Conservation (phyloP, 2,797 vertebrate genomes). For the Lepilemur septentrionalis region DNA sequence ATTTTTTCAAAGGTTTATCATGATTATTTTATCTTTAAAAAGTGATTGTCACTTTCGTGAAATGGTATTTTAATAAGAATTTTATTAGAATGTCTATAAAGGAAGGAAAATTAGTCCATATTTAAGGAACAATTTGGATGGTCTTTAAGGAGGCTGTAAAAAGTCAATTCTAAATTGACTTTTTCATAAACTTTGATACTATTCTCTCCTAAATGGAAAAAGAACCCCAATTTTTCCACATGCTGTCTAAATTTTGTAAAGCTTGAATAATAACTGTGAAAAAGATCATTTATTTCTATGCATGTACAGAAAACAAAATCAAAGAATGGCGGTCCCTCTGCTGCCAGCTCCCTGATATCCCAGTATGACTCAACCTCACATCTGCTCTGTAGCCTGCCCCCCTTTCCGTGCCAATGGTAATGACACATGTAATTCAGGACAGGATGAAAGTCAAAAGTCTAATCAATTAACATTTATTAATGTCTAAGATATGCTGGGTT, state of each 20-base stretch:
- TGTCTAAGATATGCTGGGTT: not conserved
- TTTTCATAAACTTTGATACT: conserved; percentile 1
- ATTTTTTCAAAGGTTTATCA: not conserved
- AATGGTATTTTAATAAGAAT: not conserved
- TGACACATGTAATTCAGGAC: not conserved
- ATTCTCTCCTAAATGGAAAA: not conserved
- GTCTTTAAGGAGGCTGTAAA: not conserved
- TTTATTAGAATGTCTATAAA: conserved; percentile 29
- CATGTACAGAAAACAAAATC: not conserved
- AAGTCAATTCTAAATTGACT: not conserved
- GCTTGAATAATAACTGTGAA: not conserved
- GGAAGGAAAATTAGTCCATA: not conserved
- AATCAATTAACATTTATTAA: not conserved
- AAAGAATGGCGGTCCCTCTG: not conserved
- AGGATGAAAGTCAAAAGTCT: not conserved
- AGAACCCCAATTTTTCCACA: not conserved
- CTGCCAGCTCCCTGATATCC: not conserved
- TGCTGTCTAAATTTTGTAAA: not conserved
- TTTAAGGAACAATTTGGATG: not conserved
- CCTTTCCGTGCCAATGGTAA: not conserved
- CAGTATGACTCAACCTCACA: not conserved
- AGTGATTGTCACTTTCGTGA: not conserved
- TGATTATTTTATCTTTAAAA: not conserved
- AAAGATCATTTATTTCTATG: not conserved
- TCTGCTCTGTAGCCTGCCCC: not conserved